phyloP scores from a whole-genome alignment of 2,797 vertebrate species.

The Sylvilagus floridanus region DNA sequence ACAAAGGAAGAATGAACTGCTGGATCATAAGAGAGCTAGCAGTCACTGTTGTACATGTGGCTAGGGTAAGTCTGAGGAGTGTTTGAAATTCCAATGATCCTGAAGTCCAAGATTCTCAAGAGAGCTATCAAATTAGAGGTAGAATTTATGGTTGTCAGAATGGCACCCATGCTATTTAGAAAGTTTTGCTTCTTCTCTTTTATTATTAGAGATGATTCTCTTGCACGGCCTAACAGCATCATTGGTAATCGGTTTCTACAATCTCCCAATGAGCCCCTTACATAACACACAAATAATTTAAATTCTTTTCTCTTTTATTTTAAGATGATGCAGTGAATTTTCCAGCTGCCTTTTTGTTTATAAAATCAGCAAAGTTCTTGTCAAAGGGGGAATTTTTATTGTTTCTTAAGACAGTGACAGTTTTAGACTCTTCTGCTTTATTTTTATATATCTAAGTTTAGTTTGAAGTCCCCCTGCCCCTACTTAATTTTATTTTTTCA shows the following conservation, averaged over 20 bases:
- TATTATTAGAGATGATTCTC: not conserved
- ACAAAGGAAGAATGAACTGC: not conserved
- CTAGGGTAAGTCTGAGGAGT: not conserved
- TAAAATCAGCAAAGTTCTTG: not conserved
- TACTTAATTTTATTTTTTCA: not conserved
- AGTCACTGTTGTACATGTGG: rapidly evolving
- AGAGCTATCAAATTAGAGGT: not conserved
- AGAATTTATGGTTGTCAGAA: not conserved
- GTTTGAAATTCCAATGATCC: not conserved
- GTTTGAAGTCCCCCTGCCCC: not conserved
- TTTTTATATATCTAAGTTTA: not conserved
- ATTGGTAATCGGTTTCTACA: not conserved
- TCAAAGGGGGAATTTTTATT: not conserved
- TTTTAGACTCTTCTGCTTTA: not conserved
- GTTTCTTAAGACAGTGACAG: not conserved
- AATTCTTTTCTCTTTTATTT: not conserved
- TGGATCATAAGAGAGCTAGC: not conserved
- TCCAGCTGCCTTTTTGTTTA: not conserved
- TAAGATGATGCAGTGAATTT: not conserved
- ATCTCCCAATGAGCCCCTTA: not conserved
- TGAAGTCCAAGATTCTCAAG: not conserved
- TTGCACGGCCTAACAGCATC: not conserved
- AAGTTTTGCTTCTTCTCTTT: not conserved
- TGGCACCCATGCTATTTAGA: not conserved
- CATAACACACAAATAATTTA: not conserved